Evolutionary conservation across 2,888 invertebrate genomes (phyloP).

Genomic region (Campoletis raptor): DNA sequence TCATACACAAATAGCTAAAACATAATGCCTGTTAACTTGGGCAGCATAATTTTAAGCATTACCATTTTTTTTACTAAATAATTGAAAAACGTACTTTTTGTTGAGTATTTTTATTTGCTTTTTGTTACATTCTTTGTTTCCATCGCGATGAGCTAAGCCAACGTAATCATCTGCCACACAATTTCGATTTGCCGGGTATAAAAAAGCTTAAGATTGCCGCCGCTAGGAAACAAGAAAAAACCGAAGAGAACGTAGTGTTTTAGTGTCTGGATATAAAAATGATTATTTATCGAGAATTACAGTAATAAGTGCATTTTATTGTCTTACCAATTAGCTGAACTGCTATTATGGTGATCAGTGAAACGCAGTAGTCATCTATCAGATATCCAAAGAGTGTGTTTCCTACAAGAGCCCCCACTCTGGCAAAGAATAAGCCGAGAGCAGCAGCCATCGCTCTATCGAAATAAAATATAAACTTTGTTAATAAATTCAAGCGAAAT

Average conservation of each 20-base stretch:
- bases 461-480: constrained; percentile 40
- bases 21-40: not conserved
- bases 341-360: constrained; percentile 86
- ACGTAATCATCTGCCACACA: not conserved
- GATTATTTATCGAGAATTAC: not conserved
- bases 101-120: not conserved
- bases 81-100: not conserved
- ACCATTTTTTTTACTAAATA: not conserved
- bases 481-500: not conserved
- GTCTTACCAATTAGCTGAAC: constrained; percentile 90
- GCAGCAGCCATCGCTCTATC: constrained; percentile 92
- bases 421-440: constrained; percentile 90
- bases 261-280: not conserved
- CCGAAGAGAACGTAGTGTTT: not conserved
- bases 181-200: constrained; percentile 39
- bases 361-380: constrained; percentile 91
- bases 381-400: constrained; percentile 92
- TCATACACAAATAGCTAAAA: not conserved
- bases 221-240: not conserved
- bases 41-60: not conserved
- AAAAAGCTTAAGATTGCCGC: constrained; percentile 20
- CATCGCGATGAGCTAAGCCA: not conserved
- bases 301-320: not conserved
- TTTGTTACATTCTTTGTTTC: not conserved
- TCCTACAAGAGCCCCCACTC: constrained; percentile 91